Evolutionary conservation across 1,140 invertebrate genomes (phyloP), one percentile per base, ranked within the genome.

Genomic region (Cyrtorhinus lividipennis): DNA sequence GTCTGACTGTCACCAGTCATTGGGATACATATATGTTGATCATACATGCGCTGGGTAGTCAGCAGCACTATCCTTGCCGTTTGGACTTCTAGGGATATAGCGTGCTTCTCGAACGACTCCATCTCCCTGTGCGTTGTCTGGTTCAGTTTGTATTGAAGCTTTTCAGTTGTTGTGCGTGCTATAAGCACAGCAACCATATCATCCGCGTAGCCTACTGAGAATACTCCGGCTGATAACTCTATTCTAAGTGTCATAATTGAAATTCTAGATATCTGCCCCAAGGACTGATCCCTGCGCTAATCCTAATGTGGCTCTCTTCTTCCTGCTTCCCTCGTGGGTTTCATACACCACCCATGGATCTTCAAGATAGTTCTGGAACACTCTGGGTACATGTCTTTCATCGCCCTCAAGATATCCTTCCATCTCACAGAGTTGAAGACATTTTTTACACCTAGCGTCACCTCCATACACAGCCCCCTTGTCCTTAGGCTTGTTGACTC

Each of bases 261-360:
- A 18, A 59, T 69, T 70, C 70, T 68, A 74, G 18, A 74, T 63
- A 2, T 66, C 67, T 0, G 73, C 70, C 1, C 71, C 71, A 1
- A 73, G 56, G 10, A 73, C 65, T n/a, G 69, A 72, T 2, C 71
- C 72, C 61, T 74, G 72, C 1, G 73, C 68, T 0, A 72, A 68
- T 10, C 71, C 71, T 23, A 45, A 58, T 25, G 63, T 64, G 10
- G 61, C 61, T 10, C 24, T 25, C 46, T 23, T 64, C n/a, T 38
- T 38, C 20, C 56, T n/a, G 8, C 53, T 24, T 1, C 62, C 65
- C 3, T 61, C 26, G 2, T 56, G 13, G 23, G 58, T 62, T 22
- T 68, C 46, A 38, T 67, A 68, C n/a, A 27, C 48, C 0, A 68
- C 24, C 0, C 18, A 1, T 38, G 64, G 65, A 24, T 67, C 45